Conservation (phyloP, 2,888 invertebrate genomes). For the Drymonia ruficornis region DNA sequence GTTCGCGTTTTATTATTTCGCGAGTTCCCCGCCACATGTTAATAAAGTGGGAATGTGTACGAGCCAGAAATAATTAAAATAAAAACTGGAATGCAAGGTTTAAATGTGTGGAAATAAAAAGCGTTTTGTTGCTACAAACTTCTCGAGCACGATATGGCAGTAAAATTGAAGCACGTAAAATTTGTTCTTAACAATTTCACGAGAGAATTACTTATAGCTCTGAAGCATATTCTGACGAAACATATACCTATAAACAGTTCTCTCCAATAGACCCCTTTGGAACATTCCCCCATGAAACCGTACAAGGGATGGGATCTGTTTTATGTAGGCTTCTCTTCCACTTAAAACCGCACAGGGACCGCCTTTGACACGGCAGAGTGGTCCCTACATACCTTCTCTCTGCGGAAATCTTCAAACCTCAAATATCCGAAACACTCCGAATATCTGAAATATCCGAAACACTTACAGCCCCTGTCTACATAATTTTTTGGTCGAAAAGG, state of each 20-base stretch:
- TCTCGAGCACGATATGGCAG: conserved; percentile 3
- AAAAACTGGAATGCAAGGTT: conserved; percentile 33
- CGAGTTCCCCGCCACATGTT: conserved; percentile 46
- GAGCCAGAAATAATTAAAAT: conserved; percentile 53
- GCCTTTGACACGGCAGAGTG: no score
- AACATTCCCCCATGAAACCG: no score
- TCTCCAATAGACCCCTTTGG: no score
- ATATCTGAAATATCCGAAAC: no score
- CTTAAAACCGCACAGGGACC: no score
- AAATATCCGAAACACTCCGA: no score
- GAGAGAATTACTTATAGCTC: background rate
- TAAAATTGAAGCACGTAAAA: conserved; percentile 9
- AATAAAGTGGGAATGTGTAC: conserved; percentile 51
- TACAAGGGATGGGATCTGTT: no score
- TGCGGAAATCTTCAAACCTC: background rate
- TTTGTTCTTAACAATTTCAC: conserved; percentile 1
- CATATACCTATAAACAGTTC: no score
- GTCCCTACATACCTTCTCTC: no score
- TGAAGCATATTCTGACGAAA: background rate
- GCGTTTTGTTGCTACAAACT: conserved; percentile 11
- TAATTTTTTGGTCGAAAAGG: conserved; percentile 10
- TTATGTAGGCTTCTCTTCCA: no score
- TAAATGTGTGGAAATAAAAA: conserved; percentile 21
- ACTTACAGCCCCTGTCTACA: conserved; percentile 8
- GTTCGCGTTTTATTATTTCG: conserved; percentile 57